Evolutionary conservation across 2,797 vertebrate genomes (phyloP), one percentile per base, ranked within the genome.

Genomic region (Gorsachius magnificus): DNA sequence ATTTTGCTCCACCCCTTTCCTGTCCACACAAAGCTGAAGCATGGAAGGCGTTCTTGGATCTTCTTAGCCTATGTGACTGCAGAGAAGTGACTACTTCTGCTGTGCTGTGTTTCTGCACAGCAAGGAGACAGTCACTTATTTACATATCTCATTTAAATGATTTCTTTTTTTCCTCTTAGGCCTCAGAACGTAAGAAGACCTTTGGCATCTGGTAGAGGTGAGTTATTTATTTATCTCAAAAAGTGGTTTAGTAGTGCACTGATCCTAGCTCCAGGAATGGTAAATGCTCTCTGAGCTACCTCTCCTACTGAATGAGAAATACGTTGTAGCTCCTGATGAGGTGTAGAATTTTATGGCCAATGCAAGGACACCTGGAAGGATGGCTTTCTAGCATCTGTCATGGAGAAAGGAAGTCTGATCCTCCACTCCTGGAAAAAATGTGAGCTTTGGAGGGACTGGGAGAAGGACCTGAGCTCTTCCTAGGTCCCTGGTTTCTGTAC

Each of bases 101-200:
- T 61, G 46, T n/a, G 58, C n/a, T 84, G 24, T 76, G 56, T 66
- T 58, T 74, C 45, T 93, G 88, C 38, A 33, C 51, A 25, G 29
- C 36, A 20, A 66, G 75, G 46, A 87, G 64, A 68, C 68, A 83
- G 50, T 48, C 70, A 22, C 28, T 75, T 87, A 61, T 54, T 91
- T 94, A 83, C 24, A 19, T 92, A 24, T 21, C 84, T 90, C 63
- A 86, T 29, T 97, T 87, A 83, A 92, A 82, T 96, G 38, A 46
- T 81, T 58, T 71, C 33, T 71, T n/a, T 86, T 87, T 89, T 57
- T 91, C 48, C 86, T 95, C 54, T 43, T 84, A 98, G 98, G 90
- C 98, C 98, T 93, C 97, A 98, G 93, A 97, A 98, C 51, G 96
- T 98, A 76, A 98, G 97, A 96, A 98, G 98, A 92, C 98, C 98